Evolutionary conservation across 2,888 invertebrate genomes (phyloP), one percentile per base, ranked within the genome.

Genomic region (Leucozona laternaria): DNA sequence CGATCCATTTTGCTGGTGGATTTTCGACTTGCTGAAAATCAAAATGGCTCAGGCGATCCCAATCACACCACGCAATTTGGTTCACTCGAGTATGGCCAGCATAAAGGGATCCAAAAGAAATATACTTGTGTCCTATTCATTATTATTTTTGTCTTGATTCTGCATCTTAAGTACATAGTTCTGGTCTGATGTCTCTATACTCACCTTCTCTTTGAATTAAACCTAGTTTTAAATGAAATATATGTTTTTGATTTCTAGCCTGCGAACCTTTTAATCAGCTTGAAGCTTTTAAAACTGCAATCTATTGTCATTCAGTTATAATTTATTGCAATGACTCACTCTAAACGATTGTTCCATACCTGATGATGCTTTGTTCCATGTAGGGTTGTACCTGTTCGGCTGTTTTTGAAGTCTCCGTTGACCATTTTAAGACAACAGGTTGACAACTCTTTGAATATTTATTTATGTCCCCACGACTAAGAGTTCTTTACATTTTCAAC

Each of bases 381-480:
- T 58, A 31, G 17, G 71, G 43, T 45, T 43, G 43, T 81, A 85
- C 85, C 81, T 85, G 85, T 81, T 80, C 53, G 76, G 53, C 55
- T 55, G 55, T 83, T 83, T 83, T 71, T 84, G 58, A 80, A 76
- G 71, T 79, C 48, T 55, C 68, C n/a, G 68, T 78, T 53, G 66
- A 66, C 85, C 85, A 81, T 81, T 77, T 77, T 62, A 60, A 81
- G 85, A n/a, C 81, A 81, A 81, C 85, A 85, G 85, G 85, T 85
- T 85, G 85, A 85, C 85, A 71, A 77, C 50, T 48, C 40, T 58
- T 58, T n/a, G 75, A 58, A 68, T 22, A 43, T 48, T 80, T 72
- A 81, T 81, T 73, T 70, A 81, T 85, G 85, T 73, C 73, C 77
- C 55, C 77, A 77, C 81, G 84, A 84, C 25, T 66, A 43, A 20